These are phyloP conservation scores for Sphaerodactylus townsendi DNA, from an alignment of 2,113 vertebrate species.

Conservation along the genomic window DNA sequence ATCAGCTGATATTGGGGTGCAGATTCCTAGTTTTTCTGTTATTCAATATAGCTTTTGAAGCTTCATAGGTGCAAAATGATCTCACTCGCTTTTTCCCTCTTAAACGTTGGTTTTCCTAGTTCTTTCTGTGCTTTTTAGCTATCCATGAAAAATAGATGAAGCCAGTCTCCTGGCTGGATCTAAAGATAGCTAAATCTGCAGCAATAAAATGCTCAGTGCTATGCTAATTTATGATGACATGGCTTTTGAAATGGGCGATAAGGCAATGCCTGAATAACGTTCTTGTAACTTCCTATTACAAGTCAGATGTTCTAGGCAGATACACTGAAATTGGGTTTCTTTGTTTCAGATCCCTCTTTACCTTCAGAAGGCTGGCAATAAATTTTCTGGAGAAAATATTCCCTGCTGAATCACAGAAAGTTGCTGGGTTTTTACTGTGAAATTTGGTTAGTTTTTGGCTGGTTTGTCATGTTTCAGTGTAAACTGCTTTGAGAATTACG, in stretches of 20 bases:
- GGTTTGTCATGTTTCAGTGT: background rate
- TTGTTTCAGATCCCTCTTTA: background rate
- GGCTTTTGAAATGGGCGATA: background rate
- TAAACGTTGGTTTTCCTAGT: constrained; percentile 34
- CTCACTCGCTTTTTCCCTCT: background rate
- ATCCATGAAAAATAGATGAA: constrained; percentile 46
- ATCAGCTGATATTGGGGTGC: background rate
- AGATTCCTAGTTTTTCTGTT: background rate
- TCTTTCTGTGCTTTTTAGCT: constrained; percentile 37
- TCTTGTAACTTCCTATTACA: background rate
- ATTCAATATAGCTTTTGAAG: constrained; percentile 9
- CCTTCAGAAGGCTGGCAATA: background rate
- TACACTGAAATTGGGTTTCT: too few relatives aligned
- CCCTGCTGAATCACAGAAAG: background rate
- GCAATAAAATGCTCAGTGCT: constrained; percentile 28
- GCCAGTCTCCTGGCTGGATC: constrained; percentile 8
- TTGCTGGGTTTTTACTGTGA: background rate
- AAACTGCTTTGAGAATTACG: background rate
- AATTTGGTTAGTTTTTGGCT: background rate
- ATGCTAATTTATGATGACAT: constrained; percentile 31
- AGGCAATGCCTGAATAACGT: background rate
- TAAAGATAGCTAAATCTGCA: constrained; percentile 15
- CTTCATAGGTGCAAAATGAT: background rate
- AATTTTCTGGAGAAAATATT: background rate
- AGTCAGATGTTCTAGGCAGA: background rate